phyloP scores from a whole-genome alignment of 2,888 invertebrate genomes.

The Pheosia tremula region DNA sequence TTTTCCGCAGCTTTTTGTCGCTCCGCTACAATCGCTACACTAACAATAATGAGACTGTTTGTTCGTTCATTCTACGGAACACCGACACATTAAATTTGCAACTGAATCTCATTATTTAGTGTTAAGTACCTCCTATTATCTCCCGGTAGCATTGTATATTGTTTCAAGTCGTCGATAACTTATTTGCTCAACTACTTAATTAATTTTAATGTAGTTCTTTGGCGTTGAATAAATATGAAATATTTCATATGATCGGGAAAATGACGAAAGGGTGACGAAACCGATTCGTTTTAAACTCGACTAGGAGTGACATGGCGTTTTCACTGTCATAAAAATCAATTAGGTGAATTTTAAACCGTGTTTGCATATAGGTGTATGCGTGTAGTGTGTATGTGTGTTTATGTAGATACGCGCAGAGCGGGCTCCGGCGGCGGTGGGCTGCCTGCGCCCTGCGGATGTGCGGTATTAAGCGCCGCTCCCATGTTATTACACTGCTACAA shows the following conservation, averaged over 20 bases:
- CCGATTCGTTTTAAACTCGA: background rate
- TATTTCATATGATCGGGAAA: background rate
- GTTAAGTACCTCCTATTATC: background rate
- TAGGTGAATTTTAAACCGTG: background rate
- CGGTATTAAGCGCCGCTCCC: conserved; percentile 54
- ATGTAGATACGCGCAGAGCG: conserved; percentile 18
- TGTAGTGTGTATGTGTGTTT: conserved; percentile 6
- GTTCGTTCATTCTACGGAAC: background rate
- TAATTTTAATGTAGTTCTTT: no score
- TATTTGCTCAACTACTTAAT: no score
- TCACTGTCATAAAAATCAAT: conserved; percentile 1
- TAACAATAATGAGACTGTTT: background rate
- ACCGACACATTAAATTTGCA: background rate
- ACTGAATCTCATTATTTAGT: background rate
- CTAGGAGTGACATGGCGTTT: background rate
- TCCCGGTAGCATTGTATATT: no score
- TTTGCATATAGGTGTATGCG: conserved; percentile 4
- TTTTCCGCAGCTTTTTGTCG: background rate
- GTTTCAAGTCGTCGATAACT: no score
- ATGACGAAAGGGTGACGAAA: background rate
- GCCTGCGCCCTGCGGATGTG: conserved; percentile 52
- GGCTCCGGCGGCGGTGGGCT: conserved; percentile 18
- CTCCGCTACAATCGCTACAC: background rate
- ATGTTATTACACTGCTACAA: conserved; percentile 45
- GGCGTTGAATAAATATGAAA: background rate